phyloP scores from a whole-genome alignment of 2,113 vertebrate genomes.

The Sphyrna mokarran region DNA sequence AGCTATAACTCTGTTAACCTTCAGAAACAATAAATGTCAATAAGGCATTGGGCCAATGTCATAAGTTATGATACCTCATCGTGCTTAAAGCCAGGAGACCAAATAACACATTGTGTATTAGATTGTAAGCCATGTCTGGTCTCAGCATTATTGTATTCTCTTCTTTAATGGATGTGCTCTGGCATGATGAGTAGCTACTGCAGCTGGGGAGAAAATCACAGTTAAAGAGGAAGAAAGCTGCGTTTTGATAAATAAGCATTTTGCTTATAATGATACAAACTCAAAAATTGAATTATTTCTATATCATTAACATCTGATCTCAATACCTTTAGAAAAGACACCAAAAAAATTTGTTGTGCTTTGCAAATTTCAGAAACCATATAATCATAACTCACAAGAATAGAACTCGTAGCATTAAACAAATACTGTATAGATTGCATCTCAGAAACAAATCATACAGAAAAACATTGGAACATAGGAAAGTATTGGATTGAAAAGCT shows the following conservation, averaged over 20 bases:
- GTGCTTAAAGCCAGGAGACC: constrained; percentile 86
- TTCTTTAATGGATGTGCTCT: constrained; percentile 44
- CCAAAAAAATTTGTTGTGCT: not conserved
- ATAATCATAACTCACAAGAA: not conserved
- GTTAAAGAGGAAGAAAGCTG: not conserved
- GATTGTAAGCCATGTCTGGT: constrained; percentile 79
- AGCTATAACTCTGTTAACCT: not conserved
- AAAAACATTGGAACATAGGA: not conserved
- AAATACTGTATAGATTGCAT: not conserved
- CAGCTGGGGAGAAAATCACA: not conserved
- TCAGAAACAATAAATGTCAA: not conserved
- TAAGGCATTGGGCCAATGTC: not conserved
- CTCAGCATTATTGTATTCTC: constrained; percentile 51
- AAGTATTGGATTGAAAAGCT: not conserved
- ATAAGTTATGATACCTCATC: constrained; percentile 72
- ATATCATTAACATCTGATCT: not conserved
- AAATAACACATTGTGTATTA: constrained; percentile 78
- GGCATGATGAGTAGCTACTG: constrained; percentile 19
- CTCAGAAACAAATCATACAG: not conserved
- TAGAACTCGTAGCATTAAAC: not conserved
- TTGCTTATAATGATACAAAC: not conserved
- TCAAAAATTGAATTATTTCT: not conserved
- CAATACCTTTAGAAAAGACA: not conserved
- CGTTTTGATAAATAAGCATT: not conserved
- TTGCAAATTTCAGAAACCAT: not conserved